Base-by-base conservation (phyloP, 2,888 invertebrate species). In the Lampropteryx suffumata region DNA sequence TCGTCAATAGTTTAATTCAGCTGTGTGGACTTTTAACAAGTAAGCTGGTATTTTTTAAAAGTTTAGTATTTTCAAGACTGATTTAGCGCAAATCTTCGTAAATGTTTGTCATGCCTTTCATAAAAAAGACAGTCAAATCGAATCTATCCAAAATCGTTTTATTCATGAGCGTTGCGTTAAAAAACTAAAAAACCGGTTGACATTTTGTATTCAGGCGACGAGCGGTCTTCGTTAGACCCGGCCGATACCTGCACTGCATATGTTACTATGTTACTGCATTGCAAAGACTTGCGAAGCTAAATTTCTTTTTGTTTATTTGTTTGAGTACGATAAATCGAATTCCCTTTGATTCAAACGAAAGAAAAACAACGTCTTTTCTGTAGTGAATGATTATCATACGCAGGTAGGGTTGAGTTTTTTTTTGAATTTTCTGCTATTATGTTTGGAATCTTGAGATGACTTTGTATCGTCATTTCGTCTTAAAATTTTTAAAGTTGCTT, bases 201-300 rank as follows among this genome's bases (percentile, higher is more conserved):
- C 79, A 76, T 88, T 85, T 81, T 66, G 86, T 89, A 89, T 89
- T 82, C 88, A 64, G 45, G 48, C 62, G 65, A 70, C 89, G 84
- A 77, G 69, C 81, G 61, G 70, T 74, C 75, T 84, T 89, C 89
- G 89, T 89, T 89, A 89, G 87, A 71, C 64, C 73, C 70, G 65
- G 65, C 77, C 79, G 76, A 79, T 83, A 88, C 89, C 89, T 88
- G 86, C 79, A 58, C 84, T 85, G 89, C 89, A 88, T 89, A 89
- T 88, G 89, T 88, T 88, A 86, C 68, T 24, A 4, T 17, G 17
- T 17, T 17, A 17, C 17, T 65, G 69, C 69, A 71, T 64, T 62
- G 44, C 67, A 59, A 69, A 75, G 68, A 79, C 76, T 76, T 65
- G 63, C 67, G 61, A 71, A 84, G 85, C 86, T 84, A 82, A 78